phyloP scores from a whole-genome alignment of 2,888 invertebrate genomes.

The Zeuzera pyrina region DNA sequence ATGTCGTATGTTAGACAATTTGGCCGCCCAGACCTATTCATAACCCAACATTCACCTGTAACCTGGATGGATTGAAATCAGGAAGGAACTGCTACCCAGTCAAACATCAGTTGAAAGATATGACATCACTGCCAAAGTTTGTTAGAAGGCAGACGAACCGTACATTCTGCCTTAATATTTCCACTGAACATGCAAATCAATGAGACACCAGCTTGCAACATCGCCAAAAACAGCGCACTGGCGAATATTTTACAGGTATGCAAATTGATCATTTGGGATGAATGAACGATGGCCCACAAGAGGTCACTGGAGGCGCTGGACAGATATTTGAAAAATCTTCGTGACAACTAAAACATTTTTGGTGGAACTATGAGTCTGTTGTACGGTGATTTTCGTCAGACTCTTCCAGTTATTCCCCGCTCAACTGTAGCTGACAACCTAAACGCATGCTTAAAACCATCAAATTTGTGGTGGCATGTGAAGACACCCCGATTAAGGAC shows the following conservation, averaged over 20 bases:
- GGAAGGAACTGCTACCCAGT: too few relatives aligned
- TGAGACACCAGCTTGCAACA: conserved; percentile 20
- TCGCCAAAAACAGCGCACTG: conserved; percentile 18
- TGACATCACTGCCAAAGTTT: too few relatives aligned
- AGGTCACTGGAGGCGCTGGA: conserved; percentile 18
- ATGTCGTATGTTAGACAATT: too few relatives aligned
- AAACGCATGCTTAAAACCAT: conserved; percentile 23
- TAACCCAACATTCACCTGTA: too few relatives aligned
- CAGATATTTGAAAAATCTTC: conserved; percentile 20
- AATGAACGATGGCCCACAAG: conserved; percentile 23
- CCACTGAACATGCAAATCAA: conserved; percentile 21
- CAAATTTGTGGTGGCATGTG: conserved; percentile 19
- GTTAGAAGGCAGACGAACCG: conserved; percentile 21
- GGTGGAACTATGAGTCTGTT: conserved; percentile 22
- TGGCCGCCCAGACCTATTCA: too few relatives aligned
- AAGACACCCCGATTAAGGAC: conserved; percentile 20
- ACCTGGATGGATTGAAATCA: too few relatives aligned
- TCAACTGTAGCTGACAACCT: conserved; percentile 21
- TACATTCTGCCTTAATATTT: conserved; percentile 25
- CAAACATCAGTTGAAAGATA: too few relatives aligned
- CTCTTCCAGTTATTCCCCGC: conserved; percentile 21
- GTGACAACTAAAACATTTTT: conserved; percentile 17
- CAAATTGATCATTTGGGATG: conserved; percentile 22
- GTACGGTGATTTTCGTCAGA: conserved; percentile 26
- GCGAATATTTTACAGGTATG: conserved; percentile 15